Evolutionary conservation across 2,888 invertebrate species (phyloP).

Genomic region (Gortyna flavago): DNA sequence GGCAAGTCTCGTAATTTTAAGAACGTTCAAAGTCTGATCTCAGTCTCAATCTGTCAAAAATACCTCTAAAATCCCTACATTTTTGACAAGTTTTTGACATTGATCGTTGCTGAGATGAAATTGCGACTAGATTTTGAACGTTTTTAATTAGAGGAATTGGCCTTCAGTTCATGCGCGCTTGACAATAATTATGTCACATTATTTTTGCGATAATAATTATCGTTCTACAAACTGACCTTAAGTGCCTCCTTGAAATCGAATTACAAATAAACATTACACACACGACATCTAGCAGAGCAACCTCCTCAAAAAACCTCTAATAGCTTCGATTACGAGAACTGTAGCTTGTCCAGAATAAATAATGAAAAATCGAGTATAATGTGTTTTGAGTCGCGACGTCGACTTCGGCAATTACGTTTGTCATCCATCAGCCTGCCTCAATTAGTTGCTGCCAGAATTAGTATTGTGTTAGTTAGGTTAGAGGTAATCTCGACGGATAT

Average conservation of each 20-base stretch:
- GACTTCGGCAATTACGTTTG: conserved; percentile 76
- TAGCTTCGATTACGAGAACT: conserved; percentile 76
- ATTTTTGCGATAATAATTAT: neutral
- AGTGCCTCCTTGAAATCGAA: neutral
- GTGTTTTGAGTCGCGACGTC: conserved; percentile 75
- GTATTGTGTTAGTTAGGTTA: conserved; percentile 61
- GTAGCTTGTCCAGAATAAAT: conserved; percentile 78
- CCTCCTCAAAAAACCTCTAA: conserved; percentile 66
- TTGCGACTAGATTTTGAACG: neutral
- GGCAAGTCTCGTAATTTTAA: neutral
- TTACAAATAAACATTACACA: neutral
- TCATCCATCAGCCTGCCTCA: conserved; percentile 80
- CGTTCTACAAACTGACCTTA: neutral
- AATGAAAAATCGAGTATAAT: conserved; percentile 83
- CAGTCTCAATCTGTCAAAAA: neutral
- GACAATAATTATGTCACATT: neutral
- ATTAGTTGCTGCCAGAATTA: conserved; percentile 64
- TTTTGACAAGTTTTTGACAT: neutral
- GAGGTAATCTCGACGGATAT: conserved; percentile 52
- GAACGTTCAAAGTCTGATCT: neutral
- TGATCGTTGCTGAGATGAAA: neutral
- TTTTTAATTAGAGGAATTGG: neutral
- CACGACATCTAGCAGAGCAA: conserved; percentile 66
- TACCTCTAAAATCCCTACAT: neutral
- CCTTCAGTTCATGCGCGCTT: neutral